A percentile compares a stretch with the other conserved stretches of the same genome.
Evolutionary conservation across 2,113 vertebrate genomes (phyloP).

Genomic region (Chlorodrepanis virens): DNA sequence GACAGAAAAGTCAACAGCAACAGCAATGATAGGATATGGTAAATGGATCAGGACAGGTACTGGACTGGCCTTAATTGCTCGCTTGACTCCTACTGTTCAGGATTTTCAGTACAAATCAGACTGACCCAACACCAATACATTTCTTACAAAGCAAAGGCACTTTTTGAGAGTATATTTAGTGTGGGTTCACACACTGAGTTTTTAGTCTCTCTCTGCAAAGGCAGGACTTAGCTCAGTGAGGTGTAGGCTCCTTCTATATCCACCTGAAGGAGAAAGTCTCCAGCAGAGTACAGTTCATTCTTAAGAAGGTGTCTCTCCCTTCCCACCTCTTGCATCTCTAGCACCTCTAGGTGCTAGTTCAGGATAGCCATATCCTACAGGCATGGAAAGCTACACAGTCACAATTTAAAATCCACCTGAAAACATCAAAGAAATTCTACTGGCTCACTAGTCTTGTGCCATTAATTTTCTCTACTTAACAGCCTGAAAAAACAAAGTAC

Average conservation of each 20-base stretch:
- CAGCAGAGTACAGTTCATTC: background rate
- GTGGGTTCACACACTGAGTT: background rate
- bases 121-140: background rate
- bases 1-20: background rate
- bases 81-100: background rate
- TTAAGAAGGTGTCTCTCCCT: background rate
- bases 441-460: background rate
- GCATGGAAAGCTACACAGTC: background rate
- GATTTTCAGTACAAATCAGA: background rate
- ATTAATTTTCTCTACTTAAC: background rate
- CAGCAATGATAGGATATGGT: rapidly evolving
- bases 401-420: background rate
- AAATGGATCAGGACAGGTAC: background rate
- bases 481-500: background rate
- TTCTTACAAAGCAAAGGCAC: background rate
- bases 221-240: background rate
- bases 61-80: background rate
- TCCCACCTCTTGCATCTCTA: background rate
- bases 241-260: background rate
- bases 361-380: background rate
- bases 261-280: background rate
- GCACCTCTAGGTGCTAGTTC: background rate
- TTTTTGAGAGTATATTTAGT: background rate
- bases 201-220: background rate
- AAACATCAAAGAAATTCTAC: background rate